A percentile compares a stretch with the other conserved stretches of the same genome.
phyloP scores from a whole-genome alignment of 2,113 vertebrate species.

The Holacanthus passer region DNA sequence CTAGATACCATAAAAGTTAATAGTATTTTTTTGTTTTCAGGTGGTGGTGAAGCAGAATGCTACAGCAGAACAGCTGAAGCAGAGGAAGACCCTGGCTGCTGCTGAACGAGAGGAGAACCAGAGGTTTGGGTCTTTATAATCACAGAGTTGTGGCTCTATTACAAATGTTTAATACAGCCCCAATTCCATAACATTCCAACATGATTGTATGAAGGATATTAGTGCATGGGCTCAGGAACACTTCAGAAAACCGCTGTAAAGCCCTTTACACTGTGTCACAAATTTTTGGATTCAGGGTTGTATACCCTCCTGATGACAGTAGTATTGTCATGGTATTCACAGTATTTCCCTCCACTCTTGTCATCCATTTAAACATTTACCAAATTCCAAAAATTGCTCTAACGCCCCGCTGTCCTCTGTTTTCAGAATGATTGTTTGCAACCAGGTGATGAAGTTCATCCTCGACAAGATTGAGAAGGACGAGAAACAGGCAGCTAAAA shows the following conservation, averaged over 20 bases:
- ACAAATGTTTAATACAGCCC: too few species aligned
- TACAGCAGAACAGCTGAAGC: slow-evolving; percentile 94
- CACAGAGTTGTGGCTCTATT: not conserved
- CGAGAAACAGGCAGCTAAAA: slow-evolving; percentile 97
- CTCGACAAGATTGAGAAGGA: slow-evolving; percentile 99
- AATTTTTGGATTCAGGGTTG: too few species aligned
- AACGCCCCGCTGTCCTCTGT: not conserved
- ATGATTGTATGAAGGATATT: too few species aligned
- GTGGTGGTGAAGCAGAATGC: slow-evolving; percentile 92
- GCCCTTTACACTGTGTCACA: too few species aligned
- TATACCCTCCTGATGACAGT: not conserved
- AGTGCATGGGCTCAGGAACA: too few species aligned
- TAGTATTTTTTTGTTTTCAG: slow-evolving; percentile 69
- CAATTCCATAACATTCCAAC: too few species aligned
- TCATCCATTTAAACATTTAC: not conserved
- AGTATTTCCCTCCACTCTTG: not conserved
- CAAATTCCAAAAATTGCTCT: not conserved
- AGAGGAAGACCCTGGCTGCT: slow-evolving; percentile 93
- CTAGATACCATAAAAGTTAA: not conserved
- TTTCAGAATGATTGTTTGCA: slow-evolving; percentile 97
- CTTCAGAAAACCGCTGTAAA: too few species aligned
- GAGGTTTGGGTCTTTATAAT: slow-evolving; percentile 68
- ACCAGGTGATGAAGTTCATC: slow-evolving; percentile 99
- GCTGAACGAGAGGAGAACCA: slow-evolving; percentile 93
- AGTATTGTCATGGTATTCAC: not conserved